A percentile compares a stretch with the other conserved stretches of the same genome.
Evolutionary conservation across 2,888 invertebrate genomes (phyloP).

Genomic region (Onthophagus sagittarius): DNA sequence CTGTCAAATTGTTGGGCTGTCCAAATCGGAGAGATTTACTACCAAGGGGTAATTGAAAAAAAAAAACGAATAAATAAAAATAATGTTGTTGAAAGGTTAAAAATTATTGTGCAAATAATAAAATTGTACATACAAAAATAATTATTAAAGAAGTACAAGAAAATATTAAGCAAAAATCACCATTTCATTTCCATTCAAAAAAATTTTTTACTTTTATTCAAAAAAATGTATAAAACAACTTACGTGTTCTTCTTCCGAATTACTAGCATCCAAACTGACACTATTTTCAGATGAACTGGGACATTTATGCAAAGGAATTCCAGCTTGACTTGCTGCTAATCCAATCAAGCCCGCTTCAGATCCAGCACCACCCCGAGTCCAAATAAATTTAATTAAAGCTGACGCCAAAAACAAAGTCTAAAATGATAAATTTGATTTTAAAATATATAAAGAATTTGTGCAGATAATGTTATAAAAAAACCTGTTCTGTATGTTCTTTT

Average conservation of each 20-base stretch:
- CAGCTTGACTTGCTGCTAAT: slow-evolving; percentile 47
- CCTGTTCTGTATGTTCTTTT: slow-evolving; percentile 89
- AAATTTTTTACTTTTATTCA: background rate
- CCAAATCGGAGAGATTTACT: background rate
- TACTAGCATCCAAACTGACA: slow-evolving; percentile 72
- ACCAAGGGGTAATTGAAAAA: background rate
- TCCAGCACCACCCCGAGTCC: slow-evolving; percentile 67
- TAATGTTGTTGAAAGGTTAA: background rate
- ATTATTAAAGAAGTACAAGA: background rate
- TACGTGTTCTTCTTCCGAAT: slow-evolving; percentile 71
- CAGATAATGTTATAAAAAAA: slow-evolving; percentile 38
- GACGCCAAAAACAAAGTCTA: slow-evolving; percentile 87
- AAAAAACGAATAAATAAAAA: background rate
- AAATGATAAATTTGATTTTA: slow-evolving; percentile 25
- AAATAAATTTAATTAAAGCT: slow-evolving; percentile 85
- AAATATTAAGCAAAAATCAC: background rate
- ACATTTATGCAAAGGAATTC: slow-evolving; percentile 52
- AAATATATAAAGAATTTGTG: background rate
- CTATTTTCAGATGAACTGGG: slow-evolving; percentile 74
- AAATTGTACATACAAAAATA: background rate
- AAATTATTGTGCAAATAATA: background rate
- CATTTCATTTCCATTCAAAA: background rate
- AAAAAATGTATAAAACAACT: slow-evolving; percentile 23
- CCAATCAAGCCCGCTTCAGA: slow-evolving; percentile 46
- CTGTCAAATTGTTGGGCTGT: background rate